Conservation (phyloP, 2,113 vertebrate genomes). For the Centropristis striata region DNA sequence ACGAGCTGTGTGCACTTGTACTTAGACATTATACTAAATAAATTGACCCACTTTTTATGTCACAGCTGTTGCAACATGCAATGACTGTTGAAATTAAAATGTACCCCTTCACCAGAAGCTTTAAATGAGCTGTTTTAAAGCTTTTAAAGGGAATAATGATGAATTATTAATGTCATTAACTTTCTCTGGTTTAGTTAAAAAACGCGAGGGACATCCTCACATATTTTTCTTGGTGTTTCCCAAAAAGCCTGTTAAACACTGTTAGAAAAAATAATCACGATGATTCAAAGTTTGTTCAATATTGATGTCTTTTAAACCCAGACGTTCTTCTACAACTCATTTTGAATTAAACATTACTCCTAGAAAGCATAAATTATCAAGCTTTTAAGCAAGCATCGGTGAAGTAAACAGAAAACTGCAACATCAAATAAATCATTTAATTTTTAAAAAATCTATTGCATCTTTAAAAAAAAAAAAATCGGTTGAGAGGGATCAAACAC, state of each 20-base stretch:
- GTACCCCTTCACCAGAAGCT: neutral
- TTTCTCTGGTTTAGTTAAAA: neutral
- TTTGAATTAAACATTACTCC: conserved; percentile 4
- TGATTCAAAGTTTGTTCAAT: neutral
- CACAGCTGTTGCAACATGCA: neutral
- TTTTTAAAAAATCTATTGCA: neutral
- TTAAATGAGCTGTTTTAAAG: neutral
- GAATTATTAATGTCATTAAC: neutral
- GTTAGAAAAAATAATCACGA: neutral
- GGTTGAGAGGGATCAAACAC: neutral
- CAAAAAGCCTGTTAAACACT: neutral
- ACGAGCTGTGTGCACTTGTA: neutral
- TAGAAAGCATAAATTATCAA: neutral
- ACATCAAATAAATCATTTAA: neutral
- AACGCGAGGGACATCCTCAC: neutral
- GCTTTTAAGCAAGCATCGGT: neutral
- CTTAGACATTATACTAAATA: neutral
- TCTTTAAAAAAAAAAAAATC: neutral
- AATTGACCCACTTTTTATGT: neutral
- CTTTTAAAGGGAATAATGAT: conserved; percentile 3
- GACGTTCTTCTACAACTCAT: conserved; percentile 1
- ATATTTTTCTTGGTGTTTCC: neutral
- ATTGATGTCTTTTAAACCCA: neutral
- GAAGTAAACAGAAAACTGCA: neutral
- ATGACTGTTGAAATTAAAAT: neutral